phyloP scores from a whole-genome alignment of 2,113 vertebrate genomes.

The Hiodon alosoides region DNA sequence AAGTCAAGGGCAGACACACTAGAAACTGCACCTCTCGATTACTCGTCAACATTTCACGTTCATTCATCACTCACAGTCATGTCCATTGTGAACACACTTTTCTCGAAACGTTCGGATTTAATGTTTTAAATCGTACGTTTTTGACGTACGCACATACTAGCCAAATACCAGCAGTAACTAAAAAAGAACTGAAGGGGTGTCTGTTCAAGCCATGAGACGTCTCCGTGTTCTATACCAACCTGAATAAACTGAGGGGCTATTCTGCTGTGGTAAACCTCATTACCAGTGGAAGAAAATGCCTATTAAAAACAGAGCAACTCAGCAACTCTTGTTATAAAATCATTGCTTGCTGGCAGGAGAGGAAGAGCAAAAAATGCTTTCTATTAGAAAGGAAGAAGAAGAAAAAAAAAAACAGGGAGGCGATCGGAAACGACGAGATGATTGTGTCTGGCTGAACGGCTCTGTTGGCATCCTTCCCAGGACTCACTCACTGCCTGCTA shows the following conservation, averaged over 20 bases:
- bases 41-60: not conserved
- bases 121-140: too few relatives aligned
- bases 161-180: too few relatives aligned
- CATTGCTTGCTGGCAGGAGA: slow-evolving; percentile 22
- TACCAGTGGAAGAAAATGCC: not conserved
- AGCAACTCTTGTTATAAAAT: slow-evolving; percentile 14
- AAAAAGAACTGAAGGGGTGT: not conserved
- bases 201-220: not conserved
- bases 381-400: slow-evolving; percentile 24
- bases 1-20: not conserved
- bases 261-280: not conserved
- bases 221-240: not conserved
- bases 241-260: not conserved
- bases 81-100: not conserved
- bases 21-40: not conserved
- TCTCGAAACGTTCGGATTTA: too few relatives aligned
- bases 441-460: slow-evolving; percentile 43
- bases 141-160: too few relatives aligned
- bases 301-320: not conserved
- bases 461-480: slow-evolving; percentile 46
- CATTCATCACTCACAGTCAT: not conserved
- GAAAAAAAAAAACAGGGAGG: slow-evolving; percentile 29
- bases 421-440: slow-evolving; percentile 52
- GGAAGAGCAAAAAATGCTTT: slow-evolving; percentile 30
- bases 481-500: slow-evolving; percentile 28